Evolutionary conservation across 1,140 invertebrate genomes (phyloP), one percentile per base, ranked within the genome.

Genomic region (Hylaeus volcanicus): DNA sequence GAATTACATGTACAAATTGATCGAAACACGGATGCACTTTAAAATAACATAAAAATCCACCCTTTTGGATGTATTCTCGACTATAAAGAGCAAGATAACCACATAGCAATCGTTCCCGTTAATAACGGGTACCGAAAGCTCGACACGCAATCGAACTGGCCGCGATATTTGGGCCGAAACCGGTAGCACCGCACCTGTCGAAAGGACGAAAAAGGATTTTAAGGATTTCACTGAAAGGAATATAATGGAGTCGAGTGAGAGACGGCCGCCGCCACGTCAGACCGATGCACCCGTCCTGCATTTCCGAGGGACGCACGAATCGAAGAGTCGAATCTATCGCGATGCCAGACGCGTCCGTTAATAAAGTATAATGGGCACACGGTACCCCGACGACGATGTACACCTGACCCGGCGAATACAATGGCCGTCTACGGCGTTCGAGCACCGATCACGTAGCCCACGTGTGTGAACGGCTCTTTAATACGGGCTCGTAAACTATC

Each of bases 311-410:
- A 85, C 64, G 61, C 39, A 78, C 65, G 74, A 83, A 75, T 87
- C 81, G 80, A 70, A 81, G 61, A 73, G 58, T 65, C 77, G 77
- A 86, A 86, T 79, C 77, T 68, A 88, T 88, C 85, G 78, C 78
- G 76, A 90, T 90, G 87, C 88, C 80, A 79, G 81, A 84, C 89
- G 85, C 87, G 88, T 88, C 63, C 82, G 82, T 87, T 86, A 88
- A 87, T 89, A 86, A 90, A 88, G 79, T 74, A 90, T 89, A 90
- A 90, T 89, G 79, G 83, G 84, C 86, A 77, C 79, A 84, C 78
- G 79, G 64, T 56, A 65, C n/a, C 63, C 58, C 64, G 66, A 74
- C 63, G 69, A 81, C 51, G 74, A 64, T 53, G 73, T 79, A 87
- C 85, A 88, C 81, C 83, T 87, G 87, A 88, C 73, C 72, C 78